Conservation (phyloP, 2,797 vertebrate species). For the Muscicapa striata region DNA sequence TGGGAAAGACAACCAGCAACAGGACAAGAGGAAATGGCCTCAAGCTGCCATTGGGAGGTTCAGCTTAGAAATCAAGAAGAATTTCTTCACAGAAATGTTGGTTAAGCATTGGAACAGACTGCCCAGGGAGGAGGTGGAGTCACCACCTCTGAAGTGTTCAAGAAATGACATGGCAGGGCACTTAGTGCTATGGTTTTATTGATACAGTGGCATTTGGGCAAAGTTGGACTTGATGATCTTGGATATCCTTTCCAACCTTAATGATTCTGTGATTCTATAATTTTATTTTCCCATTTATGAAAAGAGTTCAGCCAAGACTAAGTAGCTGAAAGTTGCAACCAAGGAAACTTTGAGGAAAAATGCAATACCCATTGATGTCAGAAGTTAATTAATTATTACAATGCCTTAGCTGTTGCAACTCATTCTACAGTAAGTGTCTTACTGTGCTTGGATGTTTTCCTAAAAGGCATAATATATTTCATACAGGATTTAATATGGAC, state of each 20-base stretch:
- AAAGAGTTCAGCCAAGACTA: not conserved
- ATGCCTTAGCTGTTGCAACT: not conserved
- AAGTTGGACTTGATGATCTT: not conserved
- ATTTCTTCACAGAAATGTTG: not conserved
- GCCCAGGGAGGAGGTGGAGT: not conserved
- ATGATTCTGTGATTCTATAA: not conserved
- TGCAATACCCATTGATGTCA: not conserved
- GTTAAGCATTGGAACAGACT: not conserved
- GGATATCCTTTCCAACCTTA: not conserved
- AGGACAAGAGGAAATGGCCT: not conserved
- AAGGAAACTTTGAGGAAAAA: not conserved
- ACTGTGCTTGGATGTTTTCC: not conserved
- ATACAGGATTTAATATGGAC: not conserved
- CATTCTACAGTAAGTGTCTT: not conserved
- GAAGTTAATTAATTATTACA: not conserved
- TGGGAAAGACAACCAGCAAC: not conserved
- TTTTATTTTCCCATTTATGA: not conserved
- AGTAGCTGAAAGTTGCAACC: not conserved
- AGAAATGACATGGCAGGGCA: not conserved
- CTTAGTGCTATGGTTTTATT: not conserved
- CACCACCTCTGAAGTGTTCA: not conserved
- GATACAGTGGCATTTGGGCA: not conserved
- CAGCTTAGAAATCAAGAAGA: not conserved
- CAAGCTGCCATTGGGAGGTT: not conserved
- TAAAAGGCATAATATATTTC: not conserved